Percentiles rank a stretch among this genome's conserved stretches.
Evolutionary conservation across 2,113 vertebrate species (phyloP).

Genomic region (Aythya baeri): DNA sequence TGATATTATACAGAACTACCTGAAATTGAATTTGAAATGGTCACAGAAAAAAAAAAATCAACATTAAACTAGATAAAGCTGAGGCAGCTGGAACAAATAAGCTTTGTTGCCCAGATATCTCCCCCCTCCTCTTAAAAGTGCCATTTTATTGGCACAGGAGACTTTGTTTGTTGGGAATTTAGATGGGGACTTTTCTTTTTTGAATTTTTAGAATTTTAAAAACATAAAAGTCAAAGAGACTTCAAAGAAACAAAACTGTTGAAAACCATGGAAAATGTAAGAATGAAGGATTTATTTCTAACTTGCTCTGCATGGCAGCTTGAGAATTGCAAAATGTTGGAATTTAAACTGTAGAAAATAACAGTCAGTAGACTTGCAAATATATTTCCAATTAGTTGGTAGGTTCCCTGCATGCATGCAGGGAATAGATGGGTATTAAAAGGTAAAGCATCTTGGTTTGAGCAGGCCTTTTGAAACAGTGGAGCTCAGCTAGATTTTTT

Average conservation of each 20-base stretch:
- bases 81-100: background rate
- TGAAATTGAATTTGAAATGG: slow-evolving; percentile 71
- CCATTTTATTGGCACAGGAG: background rate
- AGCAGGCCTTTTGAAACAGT: background rate
- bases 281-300: slow-evolving; percentile 33
- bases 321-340: background rate
- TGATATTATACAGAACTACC: slow-evolving; percentile 46
- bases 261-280: background rate
- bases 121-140: background rate
- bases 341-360: background rate
- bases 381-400: background rate
- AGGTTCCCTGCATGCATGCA: background rate
- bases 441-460: slow-evolving; percentile 10
- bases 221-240: background rate
- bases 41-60: slow-evolving; percentile 19
- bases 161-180: background rate
- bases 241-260: background rate
- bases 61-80: slow-evolving; percentile 21
- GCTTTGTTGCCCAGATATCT: background rate
- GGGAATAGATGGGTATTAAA: background rate
- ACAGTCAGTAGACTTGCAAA: background rate
- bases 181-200: background rate
- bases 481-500: background rate
- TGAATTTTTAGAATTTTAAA: background rate
- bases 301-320: slow-evolving; percentile 5